phyloP scores from a whole-genome alignment of 2,888 invertebrate genomes.

The Calliopum simillimum region DNA sequence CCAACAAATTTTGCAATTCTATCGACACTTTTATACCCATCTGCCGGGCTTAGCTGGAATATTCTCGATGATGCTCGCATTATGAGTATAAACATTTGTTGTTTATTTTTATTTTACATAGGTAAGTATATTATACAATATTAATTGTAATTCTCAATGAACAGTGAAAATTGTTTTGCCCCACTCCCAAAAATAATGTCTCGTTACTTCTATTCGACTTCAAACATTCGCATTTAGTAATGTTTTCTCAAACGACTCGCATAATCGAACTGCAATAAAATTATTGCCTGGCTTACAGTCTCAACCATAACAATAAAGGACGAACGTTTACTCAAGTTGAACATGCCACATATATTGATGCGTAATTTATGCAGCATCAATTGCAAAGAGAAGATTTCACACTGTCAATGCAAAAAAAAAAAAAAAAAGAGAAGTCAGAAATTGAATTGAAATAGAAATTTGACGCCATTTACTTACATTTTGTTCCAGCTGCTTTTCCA shows the following conservation, averaged over 20 bases:
- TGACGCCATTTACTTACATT: neutral
- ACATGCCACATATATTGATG: constrained; percentile 23
- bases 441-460: neutral
- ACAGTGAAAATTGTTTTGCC: too few species aligned
- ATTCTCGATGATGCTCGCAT: too few species aligned
- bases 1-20: too few species aligned
- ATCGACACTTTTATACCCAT: too few species aligned
- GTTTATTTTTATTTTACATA: too few species aligned
- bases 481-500: neutral
- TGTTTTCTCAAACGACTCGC: neutral
- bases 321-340: constrained; percentile 2
- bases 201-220: too few species aligned
- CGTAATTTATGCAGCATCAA: constrained; percentile 22
- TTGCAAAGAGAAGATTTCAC: constrained; percentile 22
- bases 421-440: neutral
- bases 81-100: too few species aligned
- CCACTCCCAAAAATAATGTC: too few species aligned
- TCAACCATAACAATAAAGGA: neutral
- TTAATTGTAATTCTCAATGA: too few species aligned
- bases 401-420: constrained; percentile 4
- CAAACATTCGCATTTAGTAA: too few species aligned
- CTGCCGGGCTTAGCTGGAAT: too few species aligned
- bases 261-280: constrained; percentile 25
- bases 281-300: constrained; percentile 18
- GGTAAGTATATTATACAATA: too few species aligned